Conservation (phyloP, 92 coral and sea anemone species). For the Bergia puertoricense region DNA sequence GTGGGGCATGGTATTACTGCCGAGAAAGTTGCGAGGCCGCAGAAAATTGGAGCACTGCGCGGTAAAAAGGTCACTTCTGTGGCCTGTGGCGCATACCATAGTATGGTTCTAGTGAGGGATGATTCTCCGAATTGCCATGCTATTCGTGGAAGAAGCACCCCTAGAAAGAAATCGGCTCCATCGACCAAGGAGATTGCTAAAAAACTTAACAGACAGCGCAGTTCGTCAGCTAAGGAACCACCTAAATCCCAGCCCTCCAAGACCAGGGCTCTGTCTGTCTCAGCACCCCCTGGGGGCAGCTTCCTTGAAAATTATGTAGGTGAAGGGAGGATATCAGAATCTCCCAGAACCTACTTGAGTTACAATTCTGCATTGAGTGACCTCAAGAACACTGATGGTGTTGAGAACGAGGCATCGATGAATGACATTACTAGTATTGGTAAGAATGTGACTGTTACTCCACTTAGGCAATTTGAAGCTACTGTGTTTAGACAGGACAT, state of each 20-base stretch:
- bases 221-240: constrained; percentile 49
- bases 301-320: constrained; percentile 23
- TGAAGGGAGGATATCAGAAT: constrained; percentile 23
- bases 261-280: constrained; percentile 1
- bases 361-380: constrained; percentile 55
- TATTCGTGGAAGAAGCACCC: constrained; percentile 22
- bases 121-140: constrained; percentile 29
- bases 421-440: not conserved
- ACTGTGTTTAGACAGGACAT: not conserved
- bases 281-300: constrained; percentile 15
- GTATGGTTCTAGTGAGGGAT: constrained; percentile 78
- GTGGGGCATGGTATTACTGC: constrained; percentile 70
- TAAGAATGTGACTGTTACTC: constrained; percentile 19
- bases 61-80: constrained; percentile 77
- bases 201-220: constrained; percentile 36
- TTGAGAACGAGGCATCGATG: constrained; percentile 3
- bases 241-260: constrained; percentile 21
- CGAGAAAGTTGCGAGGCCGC: constrained; percentile 66
- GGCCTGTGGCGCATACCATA: constrained; percentile 90
- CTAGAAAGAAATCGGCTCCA: constrained; percentile 25
- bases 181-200: constrained; percentile 27
- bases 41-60: constrained; percentile 62
- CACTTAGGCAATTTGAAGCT: constrained; percentile 14
- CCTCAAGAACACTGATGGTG: constrained; percentile 14
- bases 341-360: constrained; percentile 71